Conservation (phyloP, 2,797 vertebrate species). For the Gymnodraco acuticeps region DNA sequence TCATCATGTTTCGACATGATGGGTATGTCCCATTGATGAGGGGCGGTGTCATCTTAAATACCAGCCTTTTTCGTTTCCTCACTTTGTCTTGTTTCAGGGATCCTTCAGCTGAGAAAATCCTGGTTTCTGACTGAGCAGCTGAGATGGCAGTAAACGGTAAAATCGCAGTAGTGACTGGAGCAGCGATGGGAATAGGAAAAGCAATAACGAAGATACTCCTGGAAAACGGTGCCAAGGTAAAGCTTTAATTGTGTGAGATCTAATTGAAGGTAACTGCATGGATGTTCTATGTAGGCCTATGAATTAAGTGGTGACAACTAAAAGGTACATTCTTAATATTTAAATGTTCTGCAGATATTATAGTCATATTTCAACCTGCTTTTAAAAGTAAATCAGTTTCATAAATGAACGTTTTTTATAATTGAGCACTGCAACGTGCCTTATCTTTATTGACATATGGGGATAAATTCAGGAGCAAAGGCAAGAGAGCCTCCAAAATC, state of each 20-base stretch:
- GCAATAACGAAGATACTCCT: constrained; percentile 76
- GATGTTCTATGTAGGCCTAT: not conserved
- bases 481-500: not conserved
- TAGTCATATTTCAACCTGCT: not conserved
- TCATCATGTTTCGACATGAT: not conserved
- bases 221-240: constrained; percentile 81
- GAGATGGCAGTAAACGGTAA: constrained; percentile 71
- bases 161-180: constrained; percentile 80
- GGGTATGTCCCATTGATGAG: not conserved
- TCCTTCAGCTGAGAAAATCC: fast-evolving
- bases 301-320: no score
- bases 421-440: not conserved
- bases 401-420: not conserved
- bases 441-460: not conserved
- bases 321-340: no score
- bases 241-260: not conserved
- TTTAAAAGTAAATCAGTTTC: no score
- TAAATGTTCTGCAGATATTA: not conserved
- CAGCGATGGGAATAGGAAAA: constrained; percentile 78
- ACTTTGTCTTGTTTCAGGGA: fast-evolving
- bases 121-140: not conserved
- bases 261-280: fast-evolving
- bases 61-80: fast-evolving
- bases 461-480: no score
- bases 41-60: not conserved